Evolutionary conservation across 2,888 invertebrate species (phyloP).

Genomic region (Sinohyriopsis cumingii): DNA sequence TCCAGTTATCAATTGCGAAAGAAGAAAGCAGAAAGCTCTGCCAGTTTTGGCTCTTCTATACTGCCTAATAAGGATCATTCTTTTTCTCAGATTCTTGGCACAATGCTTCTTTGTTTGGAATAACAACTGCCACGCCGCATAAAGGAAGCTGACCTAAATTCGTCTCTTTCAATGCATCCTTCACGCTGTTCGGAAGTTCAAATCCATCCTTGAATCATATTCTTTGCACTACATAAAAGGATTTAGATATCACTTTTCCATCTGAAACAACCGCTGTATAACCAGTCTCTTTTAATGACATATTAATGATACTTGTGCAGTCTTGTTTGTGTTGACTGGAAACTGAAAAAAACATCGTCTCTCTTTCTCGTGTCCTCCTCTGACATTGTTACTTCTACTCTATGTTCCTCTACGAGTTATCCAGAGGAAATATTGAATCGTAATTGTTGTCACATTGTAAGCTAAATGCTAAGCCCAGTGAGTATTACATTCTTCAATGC

Average conservation of each 20-base stretch:
- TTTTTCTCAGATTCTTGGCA: conserved; percentile 22
- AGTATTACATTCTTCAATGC: too few relatives aligned
- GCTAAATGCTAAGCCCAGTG: too few relatives aligned
- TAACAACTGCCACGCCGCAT: conserved; percentile 53
- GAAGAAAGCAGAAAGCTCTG: conserved; percentile 51
- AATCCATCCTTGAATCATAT: conserved; percentile 25
- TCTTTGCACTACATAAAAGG: conserved; percentile 32
- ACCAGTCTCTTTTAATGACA: conserved; percentile 5
- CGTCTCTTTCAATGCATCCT: conserved; percentile 33
- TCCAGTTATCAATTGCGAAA: conserved; percentile 44
- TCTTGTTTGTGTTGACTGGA: conserved; percentile 43
- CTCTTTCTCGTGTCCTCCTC: conserved; percentile 10
- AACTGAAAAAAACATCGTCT: conserved; percentile 25
- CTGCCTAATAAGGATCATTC: neutral
- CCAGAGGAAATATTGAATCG: too few relatives aligned
- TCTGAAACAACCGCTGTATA: conserved; percentile 21
- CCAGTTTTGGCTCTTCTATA: too few relatives aligned
- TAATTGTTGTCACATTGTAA: too few relatives aligned
- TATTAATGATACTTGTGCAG: conserved; percentile 23
- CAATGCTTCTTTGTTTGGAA: conserved; percentile 53
- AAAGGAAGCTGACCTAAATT: conserved; percentile 50
- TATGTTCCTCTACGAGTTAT: too few relatives aligned
- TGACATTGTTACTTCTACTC: conserved; percentile 5
- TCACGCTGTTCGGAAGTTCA: conserved; percentile 40
- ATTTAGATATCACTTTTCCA: conserved; percentile 3